Evolutionary conservation across 2,113 vertebrate species (phyloP).

Genomic region (Ailuropoda melanoleuca): DNA sequence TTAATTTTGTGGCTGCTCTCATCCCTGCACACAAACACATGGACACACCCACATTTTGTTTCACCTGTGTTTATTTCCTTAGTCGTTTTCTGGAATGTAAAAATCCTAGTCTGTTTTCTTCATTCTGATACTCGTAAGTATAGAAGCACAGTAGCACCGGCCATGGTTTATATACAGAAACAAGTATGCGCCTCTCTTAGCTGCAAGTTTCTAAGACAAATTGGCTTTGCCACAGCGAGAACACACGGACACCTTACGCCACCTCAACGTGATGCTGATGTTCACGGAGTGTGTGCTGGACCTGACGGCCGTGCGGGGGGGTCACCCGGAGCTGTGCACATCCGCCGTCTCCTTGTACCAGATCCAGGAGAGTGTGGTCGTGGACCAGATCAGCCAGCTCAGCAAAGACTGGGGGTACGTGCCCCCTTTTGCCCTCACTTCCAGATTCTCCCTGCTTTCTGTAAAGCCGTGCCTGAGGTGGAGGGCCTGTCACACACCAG

Average conservation of each 20-base stretch:
- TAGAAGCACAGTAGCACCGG: not conserved
- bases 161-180: not conserved
- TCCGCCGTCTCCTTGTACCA: conserved; percentile 93
- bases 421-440: not conserved
- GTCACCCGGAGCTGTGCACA: conserved; percentile 89
- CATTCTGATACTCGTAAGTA: not conserved
- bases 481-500: not conserved
- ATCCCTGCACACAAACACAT: not conserved
- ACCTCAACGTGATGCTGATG: conserved; percentile 94
- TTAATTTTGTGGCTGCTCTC: not conserved
- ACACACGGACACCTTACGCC: conserved; percentile 95
- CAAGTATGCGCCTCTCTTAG: not conserved
- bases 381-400: conserved; percentile 98
- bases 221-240: conserved; percentile 88
- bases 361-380: conserved; percentile 95
- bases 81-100: conserved; percentile 30
- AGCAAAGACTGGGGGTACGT: conserved; percentile 98
- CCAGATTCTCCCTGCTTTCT: not conserved
- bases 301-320: conserved; percentile 89
- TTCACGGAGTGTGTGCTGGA: conserved; percentile 97
- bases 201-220: not conserved
- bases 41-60: not conserved
- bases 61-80: conserved; percentile 6
- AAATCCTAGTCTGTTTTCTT: not conserved
- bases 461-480: not conserved